Base-by-base conservation (phyloP, 1,140 invertebrate species). In the Hylaeus anthracinus region DNA sequence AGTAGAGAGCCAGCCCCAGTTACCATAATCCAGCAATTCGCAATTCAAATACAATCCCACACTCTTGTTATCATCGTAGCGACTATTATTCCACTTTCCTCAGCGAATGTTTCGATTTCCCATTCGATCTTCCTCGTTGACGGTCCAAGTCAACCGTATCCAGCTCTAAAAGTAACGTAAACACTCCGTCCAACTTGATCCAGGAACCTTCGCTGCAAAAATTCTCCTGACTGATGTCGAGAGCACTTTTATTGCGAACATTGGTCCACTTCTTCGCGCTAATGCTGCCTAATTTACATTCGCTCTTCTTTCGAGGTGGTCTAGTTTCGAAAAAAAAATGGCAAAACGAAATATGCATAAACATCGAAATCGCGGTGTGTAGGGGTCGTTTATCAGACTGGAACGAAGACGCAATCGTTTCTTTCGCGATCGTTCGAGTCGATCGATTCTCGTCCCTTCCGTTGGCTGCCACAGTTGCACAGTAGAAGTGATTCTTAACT, bases 371-470 rank as follows among this genome's bases (percentile, higher is more conserved):
- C 53, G 60, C 45, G 64, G 64, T 45, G 55, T 53, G 41, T 80
- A 66, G 60, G 39, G 53, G 43, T 80, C 55, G 72, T 80, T 80
- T 80, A 80, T 80, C 72, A 67, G 72, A n/a, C 55, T 56, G 79
- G 79, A 80, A 80, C 79, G 79, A 69, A 75, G 72, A 55, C 55
- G 48, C 64, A 75, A 75, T 80, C 39, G 53, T 80, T 80, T 75
- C 79, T 80, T 80, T 75, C 26, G 37, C 37, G 79, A 80, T 80
- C 78, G 72, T 80, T 80, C 78, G 48, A 53, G 76, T 12, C 66
- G 72, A 75, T 81, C 79, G 72, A 81, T 81, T 39, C 79, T 10
- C 39, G 41, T 1, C 45, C n/a, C 67, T 56, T 61, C 45, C 56
- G 39, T 10, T 75, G 26, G 26, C 26, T 26, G 26, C 26, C 26